phyloP scores from a whole-genome alignment of 53 echinoderm and acorn worm species.

The Henricia sp. region DNA sequence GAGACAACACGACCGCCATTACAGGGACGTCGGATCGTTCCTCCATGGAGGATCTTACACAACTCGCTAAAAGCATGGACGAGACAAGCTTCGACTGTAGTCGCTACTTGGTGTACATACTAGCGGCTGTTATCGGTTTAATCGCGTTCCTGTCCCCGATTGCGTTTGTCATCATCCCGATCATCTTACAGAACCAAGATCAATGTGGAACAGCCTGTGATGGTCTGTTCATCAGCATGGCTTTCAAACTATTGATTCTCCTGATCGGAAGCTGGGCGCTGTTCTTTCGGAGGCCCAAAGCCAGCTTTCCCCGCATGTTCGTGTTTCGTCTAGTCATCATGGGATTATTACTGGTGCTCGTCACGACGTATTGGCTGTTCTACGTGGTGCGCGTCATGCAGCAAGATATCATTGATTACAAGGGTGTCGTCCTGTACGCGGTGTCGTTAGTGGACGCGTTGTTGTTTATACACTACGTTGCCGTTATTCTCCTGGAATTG shows the following conservation, averaged over 20 bases:
- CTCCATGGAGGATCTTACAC: conserved; percentile 85
- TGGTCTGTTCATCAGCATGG: conserved; percentile 98
- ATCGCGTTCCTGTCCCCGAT: conserved; percentile 90
- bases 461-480: conserved; percentile 92
- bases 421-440: conserved; percentile 82
- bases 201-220: conserved; percentile 87
- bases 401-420: conserved; percentile 58
- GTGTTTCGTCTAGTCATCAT: conserved; percentile 82
- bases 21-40: conserved; percentile 98
- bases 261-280: conserved; percentile 91
- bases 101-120: conserved; percentile 80
- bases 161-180: conserved; percentile 91
- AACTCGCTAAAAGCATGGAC: conserved; percentile 78
- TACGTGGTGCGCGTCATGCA: conserved; percentile 83
- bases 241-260: conserved; percentile 92
- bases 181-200: conserved; percentile 54
- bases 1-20: conserved; percentile 97
- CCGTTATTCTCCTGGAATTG: conserved; percentile 89
- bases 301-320: conserved; percentile 84
- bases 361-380: conserved; percentile 95
- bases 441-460: conserved; percentile 92
- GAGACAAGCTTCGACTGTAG: conserved; percentile 87
- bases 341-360: conserved; percentile 71
- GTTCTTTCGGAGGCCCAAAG: conserved; percentile 89
- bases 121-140: conserved; percentile 66